Evolutionary conservation across 2,113 vertebrate species (phyloP).

Genomic region (Prunella himalayana): DNA sequence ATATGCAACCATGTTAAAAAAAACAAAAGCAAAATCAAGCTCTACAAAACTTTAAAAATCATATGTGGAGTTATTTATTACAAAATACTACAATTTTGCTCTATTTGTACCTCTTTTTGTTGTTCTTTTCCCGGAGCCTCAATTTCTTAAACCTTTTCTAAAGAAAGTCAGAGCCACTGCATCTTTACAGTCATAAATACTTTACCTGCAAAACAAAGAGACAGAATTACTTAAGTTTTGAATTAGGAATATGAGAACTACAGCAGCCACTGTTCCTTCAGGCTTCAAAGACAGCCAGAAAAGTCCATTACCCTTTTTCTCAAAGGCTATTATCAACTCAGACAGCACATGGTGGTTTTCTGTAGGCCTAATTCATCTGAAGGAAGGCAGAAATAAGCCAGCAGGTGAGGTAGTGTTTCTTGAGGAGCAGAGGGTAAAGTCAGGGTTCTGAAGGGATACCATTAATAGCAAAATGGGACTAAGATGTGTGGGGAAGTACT

Average conservation of each 20-base stretch:
- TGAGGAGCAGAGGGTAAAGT: not conserved
- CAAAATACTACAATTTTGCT: not conserved
- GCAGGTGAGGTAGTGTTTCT: not conserved
- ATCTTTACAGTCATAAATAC: not conserved
- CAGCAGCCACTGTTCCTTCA: not conserved
- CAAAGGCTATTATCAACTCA: not conserved
- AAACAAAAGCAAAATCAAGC: not conserved
- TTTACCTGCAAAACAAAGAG: not conserved
- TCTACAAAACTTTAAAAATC: not conserved
- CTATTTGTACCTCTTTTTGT: not conserved
- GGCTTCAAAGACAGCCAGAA: not conserved
- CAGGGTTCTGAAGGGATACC: not conserved
- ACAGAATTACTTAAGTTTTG: not conserved
- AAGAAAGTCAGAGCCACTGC: not conserved
- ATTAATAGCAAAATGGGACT: not conserved
- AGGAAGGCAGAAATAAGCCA: not conserved
- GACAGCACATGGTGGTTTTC: not conserved
- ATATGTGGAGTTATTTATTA: not conserved
- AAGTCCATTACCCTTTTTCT: not conserved
- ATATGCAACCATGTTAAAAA: not conserved
- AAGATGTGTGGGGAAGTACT: not conserved
- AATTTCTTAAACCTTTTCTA: not conserved
- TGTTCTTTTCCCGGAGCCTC: not conserved
- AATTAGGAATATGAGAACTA: not conserved
- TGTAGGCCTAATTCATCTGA: not conserved